These are phyloP conservation scores for Atta cephalotes DNA, from an alignment of 1,140 invertebrate species.

Conservation along the genomic window DNA sequence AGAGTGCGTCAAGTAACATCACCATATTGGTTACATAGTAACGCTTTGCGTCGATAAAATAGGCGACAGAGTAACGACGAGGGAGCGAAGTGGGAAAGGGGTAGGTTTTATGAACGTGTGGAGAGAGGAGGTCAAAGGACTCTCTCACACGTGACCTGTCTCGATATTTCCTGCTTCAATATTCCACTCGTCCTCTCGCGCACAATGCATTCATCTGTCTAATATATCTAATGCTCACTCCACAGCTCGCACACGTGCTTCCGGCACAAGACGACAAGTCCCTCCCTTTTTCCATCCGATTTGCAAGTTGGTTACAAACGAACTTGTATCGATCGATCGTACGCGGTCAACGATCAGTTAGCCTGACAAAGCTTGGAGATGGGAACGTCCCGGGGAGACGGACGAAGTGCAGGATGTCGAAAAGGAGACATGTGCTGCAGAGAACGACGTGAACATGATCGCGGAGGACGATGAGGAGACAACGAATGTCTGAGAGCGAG, in stretches of 20 bases:
- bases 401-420: constrained; percentile 59
- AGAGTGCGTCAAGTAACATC: constrained; percentile 55
- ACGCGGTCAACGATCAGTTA: constrained; percentile 76
- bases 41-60: constrained; percentile 39
- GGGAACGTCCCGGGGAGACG: constrained; percentile 66
- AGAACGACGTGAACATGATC: constrained; percentile 39
- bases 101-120: background rate
- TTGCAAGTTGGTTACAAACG: constrained; percentile 78
- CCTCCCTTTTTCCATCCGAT: constrained; percentile 69
- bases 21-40: constrained; percentile 43
- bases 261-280: constrained; percentile 57
- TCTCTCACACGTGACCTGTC: constrained; percentile 25
- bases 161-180: background rate
- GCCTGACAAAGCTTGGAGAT: constrained; percentile 72
- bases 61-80: background rate
- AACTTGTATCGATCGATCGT: constrained; percentile 81
- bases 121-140: constrained; percentile 51
- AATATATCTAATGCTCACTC: constrained; percentile 71
- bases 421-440: constrained; percentile 19
- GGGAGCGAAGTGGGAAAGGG: background rate
- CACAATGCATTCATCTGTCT: constrained; percentile 59
- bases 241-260: constrained; percentile 19
- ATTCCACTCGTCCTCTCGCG: constrained; percentile 2
- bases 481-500: constrained; percentile 40
- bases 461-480: constrained; percentile 39